Base-by-base conservation (phyloP, 2,888 invertebrate species). In the Nephrocerus scutellatus region DNA sequence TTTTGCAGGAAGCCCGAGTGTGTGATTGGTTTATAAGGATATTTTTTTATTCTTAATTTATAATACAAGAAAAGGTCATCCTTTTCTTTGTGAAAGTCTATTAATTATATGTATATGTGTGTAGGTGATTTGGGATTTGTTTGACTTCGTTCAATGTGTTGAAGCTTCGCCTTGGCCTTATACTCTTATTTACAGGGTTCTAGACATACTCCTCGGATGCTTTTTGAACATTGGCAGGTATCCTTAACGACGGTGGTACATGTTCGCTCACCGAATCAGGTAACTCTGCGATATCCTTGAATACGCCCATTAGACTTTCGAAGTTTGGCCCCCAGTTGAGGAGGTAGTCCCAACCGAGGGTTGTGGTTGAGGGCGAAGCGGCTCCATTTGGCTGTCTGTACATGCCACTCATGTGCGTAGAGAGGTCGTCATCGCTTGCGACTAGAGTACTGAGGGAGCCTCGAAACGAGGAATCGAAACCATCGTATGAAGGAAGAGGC, bases 251-350 rank as follows among this genome's bases (percentile, higher is more conserved):
- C 47, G 80, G 76, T 48, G 84, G 78, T 48, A 84, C 77, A 58
- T 84, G 79, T 44, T 80, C 80, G 52, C 79, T 80, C 15, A 81
- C 80, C 31, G 81, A 75, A 62, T 93, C 92, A 4, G 93, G 93
- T 53, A 95, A 71, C 70, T 92, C 90, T 30, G 92, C 93, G 56
- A 95, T 93, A 70, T 95, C 95, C 71, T 89, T 91, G 61, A 93
- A 95, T 32, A 95, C 95, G 18, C 93, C 92, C 47, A 91, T 90
- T 62, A 95, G 76, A 64, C 87, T 91, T 68, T 93, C 90, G 68
- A 92, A 95, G 70, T 91, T 93, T 14, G 92, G 90, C 7, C 93
- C 92, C 92, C 93, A 95, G 68, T 93, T 93, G 40, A 95, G 75
- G 49, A 93, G 71, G 62, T 92, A 91, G 62, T 95, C 92, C 90